Evolutionary conservation across 2,113 vertebrate species (phyloP), one percentile per base, ranked within the genome.

Genomic region (Zeus faber): DNA sequence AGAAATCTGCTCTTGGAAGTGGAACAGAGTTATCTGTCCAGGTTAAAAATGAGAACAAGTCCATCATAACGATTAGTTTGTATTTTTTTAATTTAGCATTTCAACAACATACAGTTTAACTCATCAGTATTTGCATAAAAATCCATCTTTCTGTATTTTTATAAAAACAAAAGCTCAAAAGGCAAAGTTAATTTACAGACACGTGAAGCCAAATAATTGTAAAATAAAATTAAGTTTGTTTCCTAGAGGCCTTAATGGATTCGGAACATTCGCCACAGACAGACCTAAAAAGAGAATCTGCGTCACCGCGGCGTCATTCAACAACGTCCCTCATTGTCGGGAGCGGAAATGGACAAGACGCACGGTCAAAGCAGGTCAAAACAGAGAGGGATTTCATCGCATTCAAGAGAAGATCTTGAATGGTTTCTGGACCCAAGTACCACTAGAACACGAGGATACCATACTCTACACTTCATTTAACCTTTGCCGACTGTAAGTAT

Each of bases 121-220:
- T 65, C 56, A 49, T 77, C 66, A 72, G 74, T 65, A 76, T 64
- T 48, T 65, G 58, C 66, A 75, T 80, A 84, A 83, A 84, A 82
- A 51, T 65, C 26, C 5, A 54, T 22, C 55, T 39, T 56, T 54
- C 31, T 33, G 45, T 48, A 63, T 52, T 35, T 54, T 10, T 43
- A 20, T 29, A 56, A 44, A 44, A 44, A 63, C 60, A 56, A 56
- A 70, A 61, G 39, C 24, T 52, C 29, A 26, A 16, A 37, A 25
- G 18, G 1, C 20, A 41, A 53, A 49, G 21, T 54, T 48, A 35
- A 57, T 7, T 21, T 40, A n/a, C n/a, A n/a, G n/a, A n/a, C n/a
- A n/a, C n/a, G n/a, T n/a, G n/a, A n/a, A n/a, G n/a, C n/a, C n/a
- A n/a, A n/a, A n/a, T n/a, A n/a, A 45, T 11, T 39, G 33, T 21